Evolutionary conservation across 1,140 invertebrate genomes (phyloP).

Genomic region (Oryctes rhinoceros): DNA sequence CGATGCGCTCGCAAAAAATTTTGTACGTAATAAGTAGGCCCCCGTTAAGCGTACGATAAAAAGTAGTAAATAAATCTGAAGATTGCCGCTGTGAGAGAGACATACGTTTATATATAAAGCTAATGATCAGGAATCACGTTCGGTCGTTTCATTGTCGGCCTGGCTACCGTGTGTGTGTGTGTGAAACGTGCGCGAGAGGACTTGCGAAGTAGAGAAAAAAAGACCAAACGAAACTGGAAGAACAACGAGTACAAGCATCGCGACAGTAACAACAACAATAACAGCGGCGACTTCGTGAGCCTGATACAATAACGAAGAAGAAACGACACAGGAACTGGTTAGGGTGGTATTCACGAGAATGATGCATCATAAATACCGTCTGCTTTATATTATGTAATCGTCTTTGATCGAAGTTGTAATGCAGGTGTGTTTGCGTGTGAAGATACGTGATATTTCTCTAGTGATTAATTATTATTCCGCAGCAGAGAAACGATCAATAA

Average conservation of each 20-base stretch:
- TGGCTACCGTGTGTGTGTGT: background rate
- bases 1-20: background rate
- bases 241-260: background rate
- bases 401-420: conserved; percentile 1
- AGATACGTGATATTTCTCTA: background rate
- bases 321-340: conserved; percentile 9
- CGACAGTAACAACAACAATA: background rate
- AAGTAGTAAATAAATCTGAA: background rate
- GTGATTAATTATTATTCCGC: background rate
- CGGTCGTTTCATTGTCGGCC: background rate
- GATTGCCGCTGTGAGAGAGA: background rate
- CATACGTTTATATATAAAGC: conserved; percentile 9
- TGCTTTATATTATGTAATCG: conserved; percentile 7
- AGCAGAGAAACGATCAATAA: background rate
- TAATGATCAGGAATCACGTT: conserved; percentile 3
- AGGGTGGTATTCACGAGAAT: background rate
- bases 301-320: background rate
- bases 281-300: background rate
- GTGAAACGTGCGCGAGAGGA: conserved; percentile 2
- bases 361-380: background rate
- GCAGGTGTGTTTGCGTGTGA: background rate
- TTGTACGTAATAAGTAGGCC: background rate
- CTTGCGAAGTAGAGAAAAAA: background rate
- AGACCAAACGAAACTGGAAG: background rate
- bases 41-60: background rate